Evolutionary conservation across 2,888 invertebrate species (phyloP).

Genomic region (Drosophila borealis): DNA sequence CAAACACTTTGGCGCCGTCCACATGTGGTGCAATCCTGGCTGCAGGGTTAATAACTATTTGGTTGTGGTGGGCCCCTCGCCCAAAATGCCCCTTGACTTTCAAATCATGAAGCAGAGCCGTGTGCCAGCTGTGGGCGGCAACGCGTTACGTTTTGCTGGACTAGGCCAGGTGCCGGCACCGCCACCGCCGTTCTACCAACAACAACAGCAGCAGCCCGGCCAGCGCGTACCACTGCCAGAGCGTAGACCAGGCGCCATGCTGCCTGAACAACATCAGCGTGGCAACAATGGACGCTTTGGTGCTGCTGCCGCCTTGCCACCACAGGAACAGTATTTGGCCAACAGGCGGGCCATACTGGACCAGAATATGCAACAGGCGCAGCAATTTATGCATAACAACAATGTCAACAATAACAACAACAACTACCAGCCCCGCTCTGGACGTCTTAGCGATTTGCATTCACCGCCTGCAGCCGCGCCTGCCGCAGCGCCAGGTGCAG

Average conservation of each 20-base stretch:
- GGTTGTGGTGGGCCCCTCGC: conserved; percentile 87
- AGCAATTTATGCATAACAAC: conserved; percentile 77
- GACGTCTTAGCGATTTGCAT: conserved; percentile 77
- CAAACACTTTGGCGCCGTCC: conserved; percentile 92
- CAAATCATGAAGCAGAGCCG: conserved; percentile 84
- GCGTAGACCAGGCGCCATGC: conserved; percentile 46
- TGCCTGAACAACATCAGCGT: conserved; percentile 59
- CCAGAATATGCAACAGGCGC: conserved; percentile 79
- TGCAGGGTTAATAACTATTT: conserved; percentile 91
- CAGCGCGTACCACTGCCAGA: conserved; percentile 48
- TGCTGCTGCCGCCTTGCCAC: conserved; percentile 61
- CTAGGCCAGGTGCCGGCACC: conserved; percentile 58
- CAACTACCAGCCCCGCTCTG: conserved; percentile 78
- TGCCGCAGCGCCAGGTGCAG: conserved; percentile 20
- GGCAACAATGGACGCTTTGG: conserved; percentile 69
- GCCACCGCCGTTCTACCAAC: conserved; percentile 49
- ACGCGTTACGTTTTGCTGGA: conserved; percentile 55
- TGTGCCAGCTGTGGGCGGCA: conserved; percentile 76
- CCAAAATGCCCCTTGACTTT: conserved; percentile 84
- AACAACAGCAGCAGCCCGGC: conserved; percentile 45
- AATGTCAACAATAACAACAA: conserved; percentile 80
- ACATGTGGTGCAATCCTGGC: conserved; percentile 97
- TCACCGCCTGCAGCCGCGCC: conserved; percentile 51
- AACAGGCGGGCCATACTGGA: conserved; percentile 82
- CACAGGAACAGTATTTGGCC: conserved; percentile 80